A percentile compares a stretch with the other conserved stretches of the same genome.
Conservation (phyloP, 2,888 invertebrate species). For the Cerceris ruficornis region DNA sequence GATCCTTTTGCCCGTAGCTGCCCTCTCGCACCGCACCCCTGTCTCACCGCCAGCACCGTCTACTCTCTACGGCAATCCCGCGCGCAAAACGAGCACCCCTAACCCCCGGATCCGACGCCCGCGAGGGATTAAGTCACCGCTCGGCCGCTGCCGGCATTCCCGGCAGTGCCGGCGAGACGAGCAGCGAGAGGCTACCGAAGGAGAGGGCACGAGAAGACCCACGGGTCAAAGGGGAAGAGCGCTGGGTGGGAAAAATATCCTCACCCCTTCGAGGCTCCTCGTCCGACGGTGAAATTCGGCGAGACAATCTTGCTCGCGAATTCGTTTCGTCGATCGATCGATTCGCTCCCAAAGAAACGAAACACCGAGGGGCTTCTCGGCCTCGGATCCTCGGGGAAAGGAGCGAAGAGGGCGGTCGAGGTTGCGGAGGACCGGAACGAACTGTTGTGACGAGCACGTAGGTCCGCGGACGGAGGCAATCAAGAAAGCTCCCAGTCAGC, state of each 20-base stretch:
- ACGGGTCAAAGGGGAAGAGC: slow-evolving; percentile 3
- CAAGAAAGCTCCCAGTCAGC: slow-evolving; percentile 79
- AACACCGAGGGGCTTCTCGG: not conserved
- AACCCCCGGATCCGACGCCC: slow-evolving; percentile 71
- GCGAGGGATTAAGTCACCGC: slow-evolving; percentile 74
- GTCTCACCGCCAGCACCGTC: slow-evolving; percentile 51
- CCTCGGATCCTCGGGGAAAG: slow-evolving; percentile 14
- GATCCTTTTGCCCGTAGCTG: slow-evolving; percentile 80
- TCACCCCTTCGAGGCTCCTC: too few relatives aligned
- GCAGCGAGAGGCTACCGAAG: too few relatives aligned
- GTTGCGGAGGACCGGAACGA: slow-evolving; percentile 63
- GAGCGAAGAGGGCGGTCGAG: slow-evolving; percentile 30
- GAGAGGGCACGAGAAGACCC: slow-evolving; percentile 12
- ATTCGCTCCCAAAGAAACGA: too few relatives aligned
- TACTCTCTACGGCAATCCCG: slow-evolving; percentile 63
- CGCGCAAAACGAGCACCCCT: slow-evolving; percentile 72
- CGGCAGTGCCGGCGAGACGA: too few relatives aligned
- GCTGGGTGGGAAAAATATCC: too few relatives aligned
- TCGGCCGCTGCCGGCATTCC: slow-evolving; percentile 1
- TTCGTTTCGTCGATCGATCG: too few relatives aligned
- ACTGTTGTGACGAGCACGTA: slow-evolving; percentile 82
- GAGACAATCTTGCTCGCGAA: too few relatives aligned
- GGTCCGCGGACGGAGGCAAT: slow-evolving; percentile 81
- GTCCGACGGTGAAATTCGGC: too few relatives aligned
- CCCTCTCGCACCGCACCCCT: slow-evolving; percentile 57